Percentiles rank a stretch among this genome's conserved stretches.
phyloP scores from a whole-genome alignment of 2,888 invertebrate genomes.

The Andrena bicolor region DNA sequence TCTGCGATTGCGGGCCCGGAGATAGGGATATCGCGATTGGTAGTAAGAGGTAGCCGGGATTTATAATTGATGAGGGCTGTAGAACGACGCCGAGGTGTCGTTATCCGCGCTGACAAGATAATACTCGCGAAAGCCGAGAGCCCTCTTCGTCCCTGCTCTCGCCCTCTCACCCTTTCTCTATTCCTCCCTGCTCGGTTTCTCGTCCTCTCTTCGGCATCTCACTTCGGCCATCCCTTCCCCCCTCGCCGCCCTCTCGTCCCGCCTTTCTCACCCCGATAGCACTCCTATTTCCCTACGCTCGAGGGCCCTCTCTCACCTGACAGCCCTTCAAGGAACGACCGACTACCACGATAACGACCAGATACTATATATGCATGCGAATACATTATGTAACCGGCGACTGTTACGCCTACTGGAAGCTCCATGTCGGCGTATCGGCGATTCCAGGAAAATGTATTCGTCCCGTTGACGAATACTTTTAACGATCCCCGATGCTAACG shows the following conservation, averaged over 20 bases:
- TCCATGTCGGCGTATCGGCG: conserved; percentile 35
- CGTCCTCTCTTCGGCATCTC: conserved; percentile 51
- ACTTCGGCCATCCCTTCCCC: conserved; percentile 36
- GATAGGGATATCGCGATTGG: conserved; percentile 77
- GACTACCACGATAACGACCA: conserved; percentile 76
- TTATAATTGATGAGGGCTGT: conserved; percentile 83
- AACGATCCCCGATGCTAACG: conserved; percentile 28
- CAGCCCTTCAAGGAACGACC: conserved; percentile 74
- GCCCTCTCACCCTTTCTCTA: conserved; percentile 56
- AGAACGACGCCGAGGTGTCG: conserved; percentile 81
- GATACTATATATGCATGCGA: conserved; percentile 67
- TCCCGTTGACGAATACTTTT: conserved; percentile 24
- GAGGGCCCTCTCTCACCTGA: conserved; percentile 75
- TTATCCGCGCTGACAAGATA: conserved; percentile 82
- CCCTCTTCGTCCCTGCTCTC: conserved; percentile 47
- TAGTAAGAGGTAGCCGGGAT: conserved; percentile 75
- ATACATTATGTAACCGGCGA: conserved; percentile 66
- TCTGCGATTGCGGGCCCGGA: conserved; percentile 72
- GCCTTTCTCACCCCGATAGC: conserved; percentile 74
- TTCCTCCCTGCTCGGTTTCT: conserved; percentile 24
- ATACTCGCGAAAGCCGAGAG: conserved; percentile 80
- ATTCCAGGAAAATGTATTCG: conserved; percentile 22
- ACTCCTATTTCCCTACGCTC: conserved; percentile 76
- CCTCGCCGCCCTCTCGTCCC: conserved; percentile 52
- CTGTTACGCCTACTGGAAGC: conserved; percentile 53